phyloP scores from a whole-genome alignment of 2,113 vertebrate genomes.

The Myotis davidii region DNA sequence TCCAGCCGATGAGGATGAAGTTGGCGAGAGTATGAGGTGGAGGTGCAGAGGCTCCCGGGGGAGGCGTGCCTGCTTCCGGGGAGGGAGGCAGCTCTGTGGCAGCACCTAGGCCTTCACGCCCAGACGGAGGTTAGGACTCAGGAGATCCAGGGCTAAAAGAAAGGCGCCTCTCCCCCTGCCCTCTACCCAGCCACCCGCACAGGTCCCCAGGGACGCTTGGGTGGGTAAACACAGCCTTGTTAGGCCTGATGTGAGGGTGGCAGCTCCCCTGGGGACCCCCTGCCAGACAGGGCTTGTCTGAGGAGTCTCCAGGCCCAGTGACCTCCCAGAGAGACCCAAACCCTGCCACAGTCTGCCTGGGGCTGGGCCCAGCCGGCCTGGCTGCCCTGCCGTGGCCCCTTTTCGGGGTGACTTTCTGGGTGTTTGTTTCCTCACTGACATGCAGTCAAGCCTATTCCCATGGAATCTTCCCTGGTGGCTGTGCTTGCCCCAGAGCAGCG shows the following conservation, averaged over 20 bases:
- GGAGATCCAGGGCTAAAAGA: not conserved
- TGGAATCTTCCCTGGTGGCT: not conserved
- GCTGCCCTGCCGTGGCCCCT: not conserved
- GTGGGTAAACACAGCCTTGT: not conserved
- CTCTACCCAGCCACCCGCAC: not conserved
- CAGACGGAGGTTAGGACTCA: fast-evolving
- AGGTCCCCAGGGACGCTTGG: not conserved
- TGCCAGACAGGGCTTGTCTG: not conserved
- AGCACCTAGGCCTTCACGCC: not conserved
- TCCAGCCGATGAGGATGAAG: not conserved
- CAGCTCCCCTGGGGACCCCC: not conserved
- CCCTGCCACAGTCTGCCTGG: not conserved
- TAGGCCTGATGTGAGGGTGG: not conserved
- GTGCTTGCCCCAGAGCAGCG: not conserved
- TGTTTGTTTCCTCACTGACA: not conserved
- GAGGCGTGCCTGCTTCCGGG: fast-evolving
- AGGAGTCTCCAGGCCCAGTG: not conserved
- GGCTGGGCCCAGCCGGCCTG: fast-evolving
- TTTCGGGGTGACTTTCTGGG: not conserved
- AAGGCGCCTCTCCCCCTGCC: fast-evolving
- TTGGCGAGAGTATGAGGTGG: fast-evolving
- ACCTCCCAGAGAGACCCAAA: not conserved
- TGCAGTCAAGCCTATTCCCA: not conserved
- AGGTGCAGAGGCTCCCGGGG: fast-evolving
- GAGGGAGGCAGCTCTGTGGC: too few species aligned